Evolutionary conservation across 2,113 vertebrate species (phyloP).

Genomic region (Xenopus tropicalis): UCB_Xtro_10.0 CM004450.2:50522501-50523000

Average conservation of each 20-base stretch:
- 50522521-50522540: constrained; percentile 8
- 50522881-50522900: background rate
- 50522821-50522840: constrained; percentile 12
- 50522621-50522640: background rate
- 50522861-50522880: background rate
- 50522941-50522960: background rate
- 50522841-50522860: background rate
- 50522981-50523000: too few relatives aligned
- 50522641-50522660: constrained; percentile 16
- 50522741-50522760: constrained; percentile 14
- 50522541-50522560: constrained; percentile 6
- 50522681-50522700: background rate
- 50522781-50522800: constrained; percentile 23
- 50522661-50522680: background rate
- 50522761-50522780: constrained; percentile 17
- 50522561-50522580: background rate
- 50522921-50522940: background rate
- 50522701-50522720: constrained; percentile 17
- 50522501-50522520: constrained; percentile 17
- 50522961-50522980: too few relatives aligned
- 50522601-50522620: background rate
- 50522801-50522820: constrained; percentile 4
- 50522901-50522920: background rate
- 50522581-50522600: background rate
- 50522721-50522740: background rate